phyloP scores from a whole-genome alignment of 1,140 invertebrate genomes.

The Pseudomyrmex flavicornis region DNA sequence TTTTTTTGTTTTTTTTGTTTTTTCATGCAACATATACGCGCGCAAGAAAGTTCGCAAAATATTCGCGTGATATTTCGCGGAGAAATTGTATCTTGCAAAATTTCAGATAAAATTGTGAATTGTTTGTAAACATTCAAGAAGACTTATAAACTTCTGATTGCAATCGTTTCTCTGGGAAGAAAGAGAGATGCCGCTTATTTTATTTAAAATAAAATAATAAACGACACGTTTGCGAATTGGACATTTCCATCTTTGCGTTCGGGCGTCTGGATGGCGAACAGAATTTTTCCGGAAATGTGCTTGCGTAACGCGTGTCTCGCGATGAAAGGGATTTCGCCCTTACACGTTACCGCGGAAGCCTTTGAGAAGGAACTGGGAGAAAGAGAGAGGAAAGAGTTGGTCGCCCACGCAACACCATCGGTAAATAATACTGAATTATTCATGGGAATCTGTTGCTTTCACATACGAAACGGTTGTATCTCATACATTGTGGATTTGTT shows the following conservation, averaged over 20 bases:
- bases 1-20: neutral
- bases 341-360: conserved; percentile 33
- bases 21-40: neutral
- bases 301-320: conserved; percentile 47
- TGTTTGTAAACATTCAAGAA: too few species aligned
- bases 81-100: neutral
- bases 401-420: conserved; percentile 50
- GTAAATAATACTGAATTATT: conserved; percentile 72
- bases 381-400: conserved; percentile 7
- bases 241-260: neutral
- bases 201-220: neutral
- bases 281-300: conserved; percentile 41
- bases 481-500: conserved; percentile 37
- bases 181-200: too few species aligned
- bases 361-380: conserved; percentile 27
- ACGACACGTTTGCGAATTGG: conserved; percentile 6
- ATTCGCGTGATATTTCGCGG: neutral
- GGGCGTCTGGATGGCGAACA: conserved; percentile 41
- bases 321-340: conserved; percentile 49
- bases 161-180: too few species aligned
- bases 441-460: conserved; percentile 75
- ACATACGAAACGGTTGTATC: conserved; percentile 56
- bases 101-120: neutral
- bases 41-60: neutral
- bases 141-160: too few species aligned